These are phyloP conservation scores for Frankliniella intonsa DNA, from an alignment of 2,888 invertebrate genomes.

Conservation along the genomic window DNA sequence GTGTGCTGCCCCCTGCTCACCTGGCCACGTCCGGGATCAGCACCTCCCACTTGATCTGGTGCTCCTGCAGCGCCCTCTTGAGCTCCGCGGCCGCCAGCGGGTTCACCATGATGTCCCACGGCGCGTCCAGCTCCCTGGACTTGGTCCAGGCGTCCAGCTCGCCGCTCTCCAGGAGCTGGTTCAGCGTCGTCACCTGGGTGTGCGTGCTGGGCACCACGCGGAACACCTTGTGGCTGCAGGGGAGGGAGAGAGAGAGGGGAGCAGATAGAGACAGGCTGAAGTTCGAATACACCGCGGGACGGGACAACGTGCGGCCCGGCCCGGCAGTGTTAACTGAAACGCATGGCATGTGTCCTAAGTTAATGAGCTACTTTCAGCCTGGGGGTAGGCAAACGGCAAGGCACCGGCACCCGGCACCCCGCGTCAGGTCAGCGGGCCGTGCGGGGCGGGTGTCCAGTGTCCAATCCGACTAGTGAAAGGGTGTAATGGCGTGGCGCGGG, in stretches of 20 bases:
- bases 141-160: constrained; percentile 11
- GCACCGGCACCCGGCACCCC: too few species aligned
- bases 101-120: constrained; percentile 15
- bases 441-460: too few species aligned
- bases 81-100: neutral
- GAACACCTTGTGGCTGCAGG: neutral
- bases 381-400: too few species aligned
- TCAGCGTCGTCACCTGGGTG: neutral
- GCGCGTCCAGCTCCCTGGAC: neutral
- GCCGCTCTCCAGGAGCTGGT: neutral
- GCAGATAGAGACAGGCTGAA: too few species aligned
- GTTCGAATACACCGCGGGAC: too few species aligned
- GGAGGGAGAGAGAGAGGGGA: neutral
- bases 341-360: too few species aligned
- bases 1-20: constrained; percentile 46
- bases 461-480: too few species aligned
- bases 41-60: neutral
- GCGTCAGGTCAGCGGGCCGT: too few species aligned
- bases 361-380: too few species aligned
- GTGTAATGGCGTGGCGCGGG: neutral
- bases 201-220: neutral
- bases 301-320: too few species aligned
- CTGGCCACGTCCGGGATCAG: neutral
- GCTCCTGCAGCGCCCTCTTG: neutral
- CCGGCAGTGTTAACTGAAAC: too few species aligned